These are phyloP conservation scores for Tolmerus cingulatus DNA, from an alignment of 2,888 invertebrate genomes.

Conservation along the genomic window DNA sequence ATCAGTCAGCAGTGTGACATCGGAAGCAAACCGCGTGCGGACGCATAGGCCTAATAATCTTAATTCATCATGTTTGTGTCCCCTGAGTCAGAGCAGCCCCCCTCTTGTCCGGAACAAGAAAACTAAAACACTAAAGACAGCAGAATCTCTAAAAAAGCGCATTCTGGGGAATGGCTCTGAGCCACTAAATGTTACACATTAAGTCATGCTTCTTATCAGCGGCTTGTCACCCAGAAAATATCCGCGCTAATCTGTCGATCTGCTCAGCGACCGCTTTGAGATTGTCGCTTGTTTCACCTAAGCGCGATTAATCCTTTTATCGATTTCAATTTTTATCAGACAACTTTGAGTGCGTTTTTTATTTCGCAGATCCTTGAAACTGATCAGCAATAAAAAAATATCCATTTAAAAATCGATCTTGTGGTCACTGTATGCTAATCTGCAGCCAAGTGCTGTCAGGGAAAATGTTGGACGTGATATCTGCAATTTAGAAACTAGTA, in stretches of 20 bases:
- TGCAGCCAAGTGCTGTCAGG: background rate
- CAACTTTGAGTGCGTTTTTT: background rate
- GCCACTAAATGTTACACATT: background rate
- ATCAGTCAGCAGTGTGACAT: background rate
- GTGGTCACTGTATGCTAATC: background rate
- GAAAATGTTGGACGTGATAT: background rate
- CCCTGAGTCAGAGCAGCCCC: background rate
- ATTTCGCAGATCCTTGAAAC: background rate
- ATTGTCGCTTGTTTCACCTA: background rate
- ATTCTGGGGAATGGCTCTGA: background rate
- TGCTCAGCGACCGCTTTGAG: background rate
- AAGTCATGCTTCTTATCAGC: background rate
- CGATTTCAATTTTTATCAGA: background rate
- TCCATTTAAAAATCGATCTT: background rate
- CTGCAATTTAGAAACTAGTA: background rate
- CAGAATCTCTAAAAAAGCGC: background rate
- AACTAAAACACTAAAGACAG: background rate
- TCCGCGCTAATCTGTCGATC: background rate
- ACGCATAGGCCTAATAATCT: background rate
- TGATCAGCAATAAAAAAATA: background rate
- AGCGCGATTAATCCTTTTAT: background rate
- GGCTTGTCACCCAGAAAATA: background rate
- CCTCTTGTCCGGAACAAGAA: background rate
- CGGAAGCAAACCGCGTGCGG: background rate
- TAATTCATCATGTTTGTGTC: background rate